Conservation (phyloP, 2,888 invertebrate genomes). For the Latrodectus hesperus region DNA sequence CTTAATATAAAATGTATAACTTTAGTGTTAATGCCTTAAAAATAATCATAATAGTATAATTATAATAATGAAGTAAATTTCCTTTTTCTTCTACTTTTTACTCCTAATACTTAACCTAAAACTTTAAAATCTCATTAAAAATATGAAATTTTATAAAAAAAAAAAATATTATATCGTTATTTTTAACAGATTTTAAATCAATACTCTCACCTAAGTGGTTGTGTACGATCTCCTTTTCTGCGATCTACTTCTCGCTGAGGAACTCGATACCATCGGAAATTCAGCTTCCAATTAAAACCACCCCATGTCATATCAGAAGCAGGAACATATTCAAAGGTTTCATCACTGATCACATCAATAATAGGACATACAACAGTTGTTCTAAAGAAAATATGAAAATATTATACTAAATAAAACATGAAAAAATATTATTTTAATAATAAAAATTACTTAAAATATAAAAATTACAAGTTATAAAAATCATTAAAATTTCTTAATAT, state of each 20-base stretch:
- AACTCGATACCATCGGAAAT: slow-evolving; percentile 99
- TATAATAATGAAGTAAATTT: too few relatives aligned
- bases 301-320: slow-evolving; percentile 99
- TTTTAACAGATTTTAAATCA: too few relatives aligned
- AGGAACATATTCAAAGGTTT: slow-evolving; percentile 98
- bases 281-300: slow-evolving; percentile 99
- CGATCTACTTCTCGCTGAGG: slow-evolving; percentile 97
- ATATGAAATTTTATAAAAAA: too few relatives aligned
- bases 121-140: too few relatives aligned
- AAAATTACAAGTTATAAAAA: too few relatives aligned
- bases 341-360: slow-evolving; percentile 98
- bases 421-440: background rate
- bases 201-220: slow-evolving; percentile 78
- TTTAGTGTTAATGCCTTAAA: too few relatives aligned
- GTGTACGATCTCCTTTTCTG: slow-evolving; percentile 92
- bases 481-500: too few relatives aligned
- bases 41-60: too few relatives aligned
- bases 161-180: too few relatives aligned
- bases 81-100: too few relatives aligned
- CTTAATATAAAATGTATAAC: too few relatives aligned
- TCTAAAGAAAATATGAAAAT: slow-evolving; percentile 74
- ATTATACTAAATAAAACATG: background rate
- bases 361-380: slow-evolving; percentile 97
- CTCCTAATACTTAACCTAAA: too few relatives aligned
- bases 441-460: background rate